Conservation (phyloP, 2,113 vertebrate genomes). For the Pimephales promelas region DNA sequence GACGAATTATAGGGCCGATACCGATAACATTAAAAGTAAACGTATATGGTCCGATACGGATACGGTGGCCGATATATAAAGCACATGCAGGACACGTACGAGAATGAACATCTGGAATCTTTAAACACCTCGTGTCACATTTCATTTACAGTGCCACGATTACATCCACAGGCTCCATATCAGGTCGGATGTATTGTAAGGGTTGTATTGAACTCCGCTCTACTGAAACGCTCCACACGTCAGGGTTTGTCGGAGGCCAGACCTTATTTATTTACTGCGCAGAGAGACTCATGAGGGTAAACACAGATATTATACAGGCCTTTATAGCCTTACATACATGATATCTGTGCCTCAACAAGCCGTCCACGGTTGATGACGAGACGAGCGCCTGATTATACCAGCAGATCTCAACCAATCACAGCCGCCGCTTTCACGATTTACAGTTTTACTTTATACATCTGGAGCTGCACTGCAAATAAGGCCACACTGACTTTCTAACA, state of each 20-base stretch:
- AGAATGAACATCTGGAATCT: neutral
- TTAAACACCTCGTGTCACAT: neutral
- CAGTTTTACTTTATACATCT: neutral
- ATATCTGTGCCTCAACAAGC: neutral
- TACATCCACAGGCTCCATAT: neutral
- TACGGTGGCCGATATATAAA: neutral
- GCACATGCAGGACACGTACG: neutral
- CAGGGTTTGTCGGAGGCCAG: neutral
- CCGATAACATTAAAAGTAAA: neutral
- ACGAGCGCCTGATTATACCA: neutral
- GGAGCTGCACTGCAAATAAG: neutral
- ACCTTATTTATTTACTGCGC: neutral
- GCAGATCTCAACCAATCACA: neutral
- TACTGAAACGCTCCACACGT: neutral
- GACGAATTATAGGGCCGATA: too few relatives aligned
- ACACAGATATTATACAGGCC: neutral
- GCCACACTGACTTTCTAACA: too few relatives aligned
- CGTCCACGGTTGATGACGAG: neutral
- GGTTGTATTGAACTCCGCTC: too few relatives aligned
- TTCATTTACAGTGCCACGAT: neutral
- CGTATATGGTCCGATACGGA: neutral
- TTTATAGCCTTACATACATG: neutral
- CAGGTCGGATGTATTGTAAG: neutral
- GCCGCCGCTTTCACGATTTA: too few relatives aligned
- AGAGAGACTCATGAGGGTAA: neutral